Base-by-base conservation (phyloP, 2,888 invertebrate genomes). In the Piscicola geometra region DNA sequence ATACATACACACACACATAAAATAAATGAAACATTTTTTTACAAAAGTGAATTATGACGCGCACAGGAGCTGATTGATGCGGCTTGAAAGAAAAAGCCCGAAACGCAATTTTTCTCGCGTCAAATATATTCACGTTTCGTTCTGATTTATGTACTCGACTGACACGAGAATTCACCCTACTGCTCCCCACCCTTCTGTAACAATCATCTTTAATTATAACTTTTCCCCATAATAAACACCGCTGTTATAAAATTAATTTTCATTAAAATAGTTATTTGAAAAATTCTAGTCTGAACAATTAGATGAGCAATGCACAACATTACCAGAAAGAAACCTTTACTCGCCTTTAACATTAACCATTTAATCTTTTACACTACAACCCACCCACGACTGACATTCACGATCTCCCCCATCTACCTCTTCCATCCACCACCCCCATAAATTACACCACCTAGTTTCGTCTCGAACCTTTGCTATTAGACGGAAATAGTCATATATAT, bases 1-100 rank as follows among this genome's bases (percentile, higher is more conserved):
- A 64, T 21, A 64, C 30, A 64, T n/a, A 64, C 64, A 64, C 30
- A 41, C 41, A 41, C 41, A 41, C 41, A 41, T 67, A 32, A 5
- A 67, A 56, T 9, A 21, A 56, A 56, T n/a, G 60, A 56, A 56
- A 67, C 67, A 69, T 25, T 25, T 69, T 69, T 68, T 36, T 35
- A 68, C 36, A 35, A 68, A 60, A 32, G 73, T 73, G 73, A 73
- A 73, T 60, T 73, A 73, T 73, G 73, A 73, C 73, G 41, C 32
- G 73, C 35, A 56, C 52, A 25, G 28, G 35, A 25, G 25, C 73
- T 73, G 73, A 73, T 73, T 47, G 73, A 73, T 73, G 73, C 56
- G 25, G 56, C 52, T 73, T 73, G 73, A 73, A 73, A 73, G 73
- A 73, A 73, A 73, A 73, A 56, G 73, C 56, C 73, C 73, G 35